phyloP scores from a whole-genome alignment of 1,140 invertebrate species.

The Zophobas morio region DNA sequence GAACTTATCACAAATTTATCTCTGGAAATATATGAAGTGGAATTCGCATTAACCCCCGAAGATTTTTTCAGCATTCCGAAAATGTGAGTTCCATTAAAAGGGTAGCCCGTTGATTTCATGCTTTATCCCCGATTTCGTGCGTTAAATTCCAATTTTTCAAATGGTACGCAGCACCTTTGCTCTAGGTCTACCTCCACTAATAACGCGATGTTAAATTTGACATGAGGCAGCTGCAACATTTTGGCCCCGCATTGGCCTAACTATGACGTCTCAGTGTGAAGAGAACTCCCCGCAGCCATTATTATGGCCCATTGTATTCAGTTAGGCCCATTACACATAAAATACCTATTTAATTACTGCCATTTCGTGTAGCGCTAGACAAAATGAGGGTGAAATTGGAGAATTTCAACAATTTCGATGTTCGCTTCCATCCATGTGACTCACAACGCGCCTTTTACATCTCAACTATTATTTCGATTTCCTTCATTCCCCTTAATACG shows the following conservation, averaged over 20 bases:
- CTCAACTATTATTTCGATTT: slow-evolving; percentile 48
- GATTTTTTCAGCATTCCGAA: neutral
- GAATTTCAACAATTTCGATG: slow-evolving; percentile 54
- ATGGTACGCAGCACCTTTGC: slow-evolving; percentile 4
- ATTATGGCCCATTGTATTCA: slow-evolving; percentile 55
- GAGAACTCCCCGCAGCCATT: slow-evolving; percentile 49
- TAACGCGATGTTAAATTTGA: slow-evolving; percentile 29
- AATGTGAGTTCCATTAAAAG: slow-evolving; percentile 3
- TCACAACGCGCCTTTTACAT: slow-evolving; percentile 36
- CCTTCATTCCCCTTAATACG: slow-evolving; percentile 35
- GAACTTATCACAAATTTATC: neutral
- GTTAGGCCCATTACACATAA: slow-evolving; percentile 54
- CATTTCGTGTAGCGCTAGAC: slow-evolving; percentile 51
- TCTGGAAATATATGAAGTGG: neutral
- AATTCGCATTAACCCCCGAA: neutral
- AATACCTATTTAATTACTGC: slow-evolving; percentile 57
- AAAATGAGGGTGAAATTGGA: slow-evolving; percentile 54
- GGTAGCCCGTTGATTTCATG: slow-evolving; percentile 27
- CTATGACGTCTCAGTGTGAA: slow-evolving; percentile 42
- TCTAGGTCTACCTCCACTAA: neutral
- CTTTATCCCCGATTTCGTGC: slow-evolving; percentile 18
- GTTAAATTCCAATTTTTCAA: slow-evolving; percentile 19
- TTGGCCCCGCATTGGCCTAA: slow-evolving; percentile 22
- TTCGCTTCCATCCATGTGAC: slow-evolving; percentile 39
- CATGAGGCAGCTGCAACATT: slow-evolving; percentile 39